phyloP scores from a whole-genome alignment of 2,113 vertebrate genomes.

The Callionymus lyra region DNA sequence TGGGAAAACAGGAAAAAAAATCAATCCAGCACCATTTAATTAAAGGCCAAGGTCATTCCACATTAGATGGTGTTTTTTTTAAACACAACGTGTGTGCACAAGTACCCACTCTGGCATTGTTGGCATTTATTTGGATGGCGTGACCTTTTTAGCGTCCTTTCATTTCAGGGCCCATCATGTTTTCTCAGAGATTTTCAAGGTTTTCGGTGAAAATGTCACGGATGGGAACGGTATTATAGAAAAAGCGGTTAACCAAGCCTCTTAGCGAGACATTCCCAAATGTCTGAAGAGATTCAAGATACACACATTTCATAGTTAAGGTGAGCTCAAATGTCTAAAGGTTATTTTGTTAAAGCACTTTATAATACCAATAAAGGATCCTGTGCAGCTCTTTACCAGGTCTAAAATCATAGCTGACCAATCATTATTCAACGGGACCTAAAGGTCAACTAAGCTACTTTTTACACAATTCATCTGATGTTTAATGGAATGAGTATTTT shows the following conservation, averaged over 20 bases:
- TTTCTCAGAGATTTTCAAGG: constrained; percentile 43
- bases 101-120: constrained; percentile 64
- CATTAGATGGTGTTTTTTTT: constrained; percentile 54
- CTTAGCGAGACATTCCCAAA: constrained; percentile 7
- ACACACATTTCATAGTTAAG: no score
- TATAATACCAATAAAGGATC: no score
- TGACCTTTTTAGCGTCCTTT: constrained; percentile 73
- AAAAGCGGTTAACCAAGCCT: constrained; percentile 42
- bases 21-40: constrained; percentile 64
- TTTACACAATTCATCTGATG: no score
- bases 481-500: no score
- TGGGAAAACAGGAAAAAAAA: constrained; percentile 36
- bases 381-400: no score
- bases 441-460: no score
- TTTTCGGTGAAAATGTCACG: constrained; percentile 61
- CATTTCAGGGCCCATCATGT: constrained; percentile 59
- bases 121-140: constrained; percentile 71
- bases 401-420: no score
- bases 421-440: no score
- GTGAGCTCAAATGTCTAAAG: no score
- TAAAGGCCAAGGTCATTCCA: constrained; percentile 63
- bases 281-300: no score
- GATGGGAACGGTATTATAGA: constrained; percentile 45
- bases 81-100: constrained; percentile 33
- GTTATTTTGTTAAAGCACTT: no score